phyloP scores from a whole-genome alignment of 2,113 vertebrate genomes.

The Struthio camelus region DNA sequence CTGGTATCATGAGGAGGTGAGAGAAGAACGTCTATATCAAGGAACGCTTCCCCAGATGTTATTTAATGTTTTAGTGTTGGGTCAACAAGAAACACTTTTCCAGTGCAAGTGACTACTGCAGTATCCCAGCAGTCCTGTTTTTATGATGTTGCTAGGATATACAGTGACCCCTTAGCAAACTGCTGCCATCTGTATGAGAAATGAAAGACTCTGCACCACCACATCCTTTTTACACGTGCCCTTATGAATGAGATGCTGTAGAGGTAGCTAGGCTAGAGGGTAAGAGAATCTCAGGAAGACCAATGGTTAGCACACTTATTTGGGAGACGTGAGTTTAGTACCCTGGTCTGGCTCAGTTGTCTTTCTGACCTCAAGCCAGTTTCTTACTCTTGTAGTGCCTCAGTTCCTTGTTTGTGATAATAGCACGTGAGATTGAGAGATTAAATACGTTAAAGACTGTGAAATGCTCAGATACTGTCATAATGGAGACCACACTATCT shows the following conservation, averaged over 20 bases:
- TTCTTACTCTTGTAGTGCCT: neutral
- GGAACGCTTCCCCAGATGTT: neutral
- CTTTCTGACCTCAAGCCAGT: neutral
- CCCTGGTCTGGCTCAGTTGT: neutral
- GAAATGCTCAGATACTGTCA: neutral
- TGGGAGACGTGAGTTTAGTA: neutral
- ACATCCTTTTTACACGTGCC: neutral
- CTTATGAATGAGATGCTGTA: neutral
- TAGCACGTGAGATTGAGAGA: neutral
- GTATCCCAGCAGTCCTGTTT: neutral
- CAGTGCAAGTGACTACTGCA: neutral
- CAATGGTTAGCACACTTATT: neutral
- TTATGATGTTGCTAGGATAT: neutral
- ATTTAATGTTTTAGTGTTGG: neutral
- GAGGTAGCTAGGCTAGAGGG: neutral
- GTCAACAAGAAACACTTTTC: neutral
- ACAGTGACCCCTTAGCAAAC: neutral
- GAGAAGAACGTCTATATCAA: neutral
- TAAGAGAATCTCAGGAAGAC: neutral
- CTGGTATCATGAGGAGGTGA: neutral
- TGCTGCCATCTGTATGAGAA: neutral
- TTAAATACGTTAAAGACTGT: neutral
- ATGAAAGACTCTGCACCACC: neutral
- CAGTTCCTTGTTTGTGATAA: neutral
- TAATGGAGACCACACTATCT: neutral